These are phyloP conservation scores for Phalacrocorax aristotelis DNA, from an alignment of 2,113 vertebrate species.

Conservation along the genomic window DNA sequence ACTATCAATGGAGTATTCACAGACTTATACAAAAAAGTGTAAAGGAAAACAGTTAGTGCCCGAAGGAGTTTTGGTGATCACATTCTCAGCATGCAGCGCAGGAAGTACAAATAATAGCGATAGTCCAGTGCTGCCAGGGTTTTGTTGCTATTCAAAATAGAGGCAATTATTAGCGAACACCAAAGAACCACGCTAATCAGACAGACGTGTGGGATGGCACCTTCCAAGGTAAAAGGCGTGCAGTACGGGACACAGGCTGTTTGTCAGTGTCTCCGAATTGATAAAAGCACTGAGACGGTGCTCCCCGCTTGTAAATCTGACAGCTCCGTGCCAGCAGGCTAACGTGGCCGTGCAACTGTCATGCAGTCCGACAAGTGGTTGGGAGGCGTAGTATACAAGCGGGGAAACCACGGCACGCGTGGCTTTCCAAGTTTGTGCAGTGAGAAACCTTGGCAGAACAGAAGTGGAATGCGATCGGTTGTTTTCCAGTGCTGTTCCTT, in stretches of 20 bases:
- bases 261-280: not conserved
- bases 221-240: not conserved
- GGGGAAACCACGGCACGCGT: not conserved
- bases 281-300: not conserved
- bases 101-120: not conserved
- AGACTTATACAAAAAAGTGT: not conserved
- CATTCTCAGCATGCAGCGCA: not conserved
- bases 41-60: not conserved
- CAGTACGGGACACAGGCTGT: not conserved
- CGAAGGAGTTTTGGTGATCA: not conserved
- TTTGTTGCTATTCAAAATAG: not conserved
- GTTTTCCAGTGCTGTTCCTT: not conserved
- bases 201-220: not conserved
- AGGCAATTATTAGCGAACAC: not conserved
- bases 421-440: not conserved
- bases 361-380: not conserved
- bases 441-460: not conserved
- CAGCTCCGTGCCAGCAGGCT: not conserved
- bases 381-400: rapidly evolving
- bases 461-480: not conserved
- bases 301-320: not conserved
- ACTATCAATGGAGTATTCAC: not conserved
- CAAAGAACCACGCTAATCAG: not conserved
- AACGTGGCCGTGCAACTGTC: not conserved
- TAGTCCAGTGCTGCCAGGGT: not conserved